Evolutionary conservation across 2,113 vertebrate species (phyloP).

Genomic region (Phylloscopus trochiloides): DNA sequence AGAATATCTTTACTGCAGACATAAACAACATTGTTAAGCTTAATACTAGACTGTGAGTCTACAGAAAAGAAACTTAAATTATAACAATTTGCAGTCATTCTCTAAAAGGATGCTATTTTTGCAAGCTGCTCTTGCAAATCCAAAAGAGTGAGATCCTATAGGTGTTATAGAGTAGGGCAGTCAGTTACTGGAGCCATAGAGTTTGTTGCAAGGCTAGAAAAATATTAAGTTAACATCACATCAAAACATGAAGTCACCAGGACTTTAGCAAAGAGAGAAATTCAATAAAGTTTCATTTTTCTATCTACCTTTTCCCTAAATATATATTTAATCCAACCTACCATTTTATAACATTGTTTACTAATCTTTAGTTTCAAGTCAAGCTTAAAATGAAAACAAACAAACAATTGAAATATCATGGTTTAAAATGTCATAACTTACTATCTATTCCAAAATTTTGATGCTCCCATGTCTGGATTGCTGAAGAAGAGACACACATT

Average conservation of each 20-base stretch:
- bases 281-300: background rate
- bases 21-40: background rate
- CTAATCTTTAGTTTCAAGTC: background rate
- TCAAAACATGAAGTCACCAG: background rate
- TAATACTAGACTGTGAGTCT: background rate
- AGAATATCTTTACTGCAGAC: background rate
- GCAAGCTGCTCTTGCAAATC: background rate
- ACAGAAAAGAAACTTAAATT: background rate
- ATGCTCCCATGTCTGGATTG: background rate
- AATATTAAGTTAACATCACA: background rate
- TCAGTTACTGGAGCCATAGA: background rate
- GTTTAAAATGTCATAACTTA: background rate
- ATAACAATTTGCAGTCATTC: background rate
- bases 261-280: background rate
- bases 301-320: background rate
- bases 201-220: background rate
- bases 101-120: background rate
- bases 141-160: background rate
- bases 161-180: background rate
- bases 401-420: background rate
- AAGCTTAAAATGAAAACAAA: background rate
- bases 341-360: rapidly evolving
- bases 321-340: background rate
- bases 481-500: background rate
- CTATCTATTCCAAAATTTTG: background rate